These are phyloP conservation scores for Rhineura floridana DNA, from an alignment of 2,113 vertebrate genomes.

Conservation along the genomic window DNA sequence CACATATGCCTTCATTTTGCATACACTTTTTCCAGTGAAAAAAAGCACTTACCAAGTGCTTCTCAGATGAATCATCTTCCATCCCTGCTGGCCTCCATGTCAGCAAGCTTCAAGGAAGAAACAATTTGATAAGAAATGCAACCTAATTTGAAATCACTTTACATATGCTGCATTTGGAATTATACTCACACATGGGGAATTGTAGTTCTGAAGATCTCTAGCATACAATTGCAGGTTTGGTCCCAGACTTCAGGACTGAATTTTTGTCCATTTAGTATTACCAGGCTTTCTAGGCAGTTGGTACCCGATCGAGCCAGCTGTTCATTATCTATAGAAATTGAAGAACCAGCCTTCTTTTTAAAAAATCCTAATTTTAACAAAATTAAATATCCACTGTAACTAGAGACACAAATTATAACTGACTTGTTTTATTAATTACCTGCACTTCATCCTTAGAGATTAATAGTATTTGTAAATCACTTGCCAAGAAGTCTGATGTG, in stretches of 20 bases:
- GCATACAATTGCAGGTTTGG: conserved; percentile 93
- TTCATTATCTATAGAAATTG: conserved; percentile 87
- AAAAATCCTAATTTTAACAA: conserved; percentile 11
- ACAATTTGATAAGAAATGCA: conserved; percentile 35
- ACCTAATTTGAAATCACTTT: neutral
- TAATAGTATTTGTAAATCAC: neutral
- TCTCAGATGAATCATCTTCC: conserved; percentile 91
- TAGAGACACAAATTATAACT: neutral
- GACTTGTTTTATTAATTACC: too few species aligned
- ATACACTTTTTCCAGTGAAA: neutral
- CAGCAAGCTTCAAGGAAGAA: conserved; percentile 83
- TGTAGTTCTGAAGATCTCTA: conserved; percentile 96
- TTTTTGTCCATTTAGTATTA: conserved; percentile 95
- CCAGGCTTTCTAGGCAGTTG: conserved; percentile 96
- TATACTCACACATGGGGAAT: conserved; percentile 85
- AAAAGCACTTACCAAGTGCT: conserved; percentile 83
- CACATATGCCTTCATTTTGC: neutral
- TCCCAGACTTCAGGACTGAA: conserved; percentile 95
- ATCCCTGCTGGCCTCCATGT: conserved; percentile 91
- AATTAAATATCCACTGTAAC: conserved; percentile 16
- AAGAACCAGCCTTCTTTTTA: neutral
- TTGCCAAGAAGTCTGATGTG: neutral
- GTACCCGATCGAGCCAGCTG: conserved; percentile 96
- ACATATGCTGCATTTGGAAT: neutral
- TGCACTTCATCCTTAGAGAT: neutral